Conservation (phyloP, 2,888 invertebrate genomes). For the Ochropleura leucogaster region DNA sequence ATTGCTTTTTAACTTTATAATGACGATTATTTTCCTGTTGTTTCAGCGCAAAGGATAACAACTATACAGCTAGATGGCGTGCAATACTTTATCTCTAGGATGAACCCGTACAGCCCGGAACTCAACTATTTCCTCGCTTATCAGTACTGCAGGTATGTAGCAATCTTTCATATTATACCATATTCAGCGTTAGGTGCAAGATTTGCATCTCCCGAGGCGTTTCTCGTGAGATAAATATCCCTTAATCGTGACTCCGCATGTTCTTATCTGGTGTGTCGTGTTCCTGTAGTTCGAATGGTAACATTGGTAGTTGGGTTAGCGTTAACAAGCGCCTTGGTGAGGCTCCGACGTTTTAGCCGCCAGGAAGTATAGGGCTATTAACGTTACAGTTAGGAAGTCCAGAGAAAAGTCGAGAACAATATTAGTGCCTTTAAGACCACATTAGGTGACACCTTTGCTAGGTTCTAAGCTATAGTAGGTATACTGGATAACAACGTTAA, state of each 20-base stretch:
- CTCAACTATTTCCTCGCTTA: conserved; percentile 96
- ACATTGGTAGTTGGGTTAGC: conserved; percentile 77
- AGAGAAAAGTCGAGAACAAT: conserved; percentile 82
- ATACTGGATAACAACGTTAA: background rate
- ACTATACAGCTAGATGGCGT: conserved; percentile 96
- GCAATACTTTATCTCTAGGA: conserved; percentile 96
- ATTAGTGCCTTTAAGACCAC: conserved; percentile 74
- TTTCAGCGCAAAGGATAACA: conserved; percentile 95
- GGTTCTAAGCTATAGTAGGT: conserved; percentile 46
- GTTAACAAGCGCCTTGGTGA: conserved; percentile 81
- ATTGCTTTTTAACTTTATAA: conserved; percentile 22
- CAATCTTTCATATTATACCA: conserved; percentile 59
- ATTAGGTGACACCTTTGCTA: conserved; percentile 74
- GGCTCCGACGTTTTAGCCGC: conserved; percentile 74
- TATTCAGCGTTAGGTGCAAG: conserved; percentile 39
- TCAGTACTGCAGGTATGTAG: conserved; percentile 93
- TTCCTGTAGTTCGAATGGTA: conserved; percentile 77
- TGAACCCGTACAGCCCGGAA: conserved; percentile 96
- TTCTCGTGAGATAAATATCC: conserved; percentile 77
- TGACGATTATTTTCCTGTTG: conserved; percentile 68
- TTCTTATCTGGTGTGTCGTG: conserved; percentile 84
- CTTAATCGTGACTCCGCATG: conserved; percentile 84
- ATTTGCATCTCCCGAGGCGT: conserved; percentile 58
- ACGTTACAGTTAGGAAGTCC: conserved; percentile 85
- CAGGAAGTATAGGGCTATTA: conserved; percentile 85